phyloP scores from a whole-genome alignment of 1,140 invertebrate species.

The Mya arenaria region DNA sequence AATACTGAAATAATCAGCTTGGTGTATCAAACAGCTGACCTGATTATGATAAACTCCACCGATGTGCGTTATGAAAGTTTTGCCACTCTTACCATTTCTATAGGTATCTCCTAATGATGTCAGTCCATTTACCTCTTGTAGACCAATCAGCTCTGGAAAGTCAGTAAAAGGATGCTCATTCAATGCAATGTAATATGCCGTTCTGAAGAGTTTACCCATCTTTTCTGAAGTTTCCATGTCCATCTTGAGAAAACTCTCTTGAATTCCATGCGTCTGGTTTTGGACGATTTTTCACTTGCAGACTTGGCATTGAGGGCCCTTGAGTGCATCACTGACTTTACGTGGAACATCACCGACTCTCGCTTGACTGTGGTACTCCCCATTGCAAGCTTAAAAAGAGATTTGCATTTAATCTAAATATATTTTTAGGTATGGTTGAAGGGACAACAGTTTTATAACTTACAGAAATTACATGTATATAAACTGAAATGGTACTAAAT shows the following conservation, averaged over 20 bases:
- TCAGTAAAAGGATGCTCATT: constrained; percentile 55
- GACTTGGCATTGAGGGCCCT: constrained; percentile 14
- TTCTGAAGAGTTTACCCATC: constrained; percentile 53
- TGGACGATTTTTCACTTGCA: not conserved
- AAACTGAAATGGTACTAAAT: too few relatives aligned
- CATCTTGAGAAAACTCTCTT: constrained; percentile 30
- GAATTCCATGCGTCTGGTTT: constrained; percentile 22
- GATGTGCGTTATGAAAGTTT: constrained; percentile 39
- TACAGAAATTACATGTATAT: too few relatives aligned
- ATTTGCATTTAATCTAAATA: not conserved
- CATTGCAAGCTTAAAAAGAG: not conserved
- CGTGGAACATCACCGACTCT: constrained; percentile 4
- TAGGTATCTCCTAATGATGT: constrained; percentile 40
- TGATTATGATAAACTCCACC: constrained; percentile 44
- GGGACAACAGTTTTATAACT: not conserved
- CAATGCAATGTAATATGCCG: constrained; percentile 43
- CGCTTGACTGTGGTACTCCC: constrained; percentile 14
- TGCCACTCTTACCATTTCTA: constrained; percentile 45
- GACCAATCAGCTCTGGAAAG: constrained; percentile 43
- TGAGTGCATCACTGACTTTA: constrained; percentile 10
- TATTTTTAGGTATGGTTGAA: not conserved
- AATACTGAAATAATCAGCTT: constrained; percentile 41
- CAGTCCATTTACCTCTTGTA: constrained; percentile 47
- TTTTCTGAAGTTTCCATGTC: constrained; percentile 36
- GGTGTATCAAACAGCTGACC: constrained; percentile 9